Evolutionary conservation across 2,888 invertebrate species (phyloP).

Genomic region (Erpobdella octoculata): DNA sequence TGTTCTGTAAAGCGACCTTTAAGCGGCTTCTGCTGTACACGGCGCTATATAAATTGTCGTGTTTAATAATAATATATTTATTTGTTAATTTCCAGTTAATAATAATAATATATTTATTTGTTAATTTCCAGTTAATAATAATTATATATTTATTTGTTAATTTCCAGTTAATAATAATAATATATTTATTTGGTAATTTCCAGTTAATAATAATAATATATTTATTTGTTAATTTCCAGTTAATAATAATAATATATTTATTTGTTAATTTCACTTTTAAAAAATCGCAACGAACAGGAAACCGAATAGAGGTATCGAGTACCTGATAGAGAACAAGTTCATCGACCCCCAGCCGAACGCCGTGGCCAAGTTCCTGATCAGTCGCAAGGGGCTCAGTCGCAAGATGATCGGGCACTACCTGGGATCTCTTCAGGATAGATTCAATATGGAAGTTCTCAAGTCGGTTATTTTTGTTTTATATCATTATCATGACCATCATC

Average conservation of each 20-base stretch:
- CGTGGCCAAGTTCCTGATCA: conserved; percentile 86
- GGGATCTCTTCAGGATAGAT: conserved; percentile 85
- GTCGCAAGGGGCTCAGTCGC: conserved; percentile 89
- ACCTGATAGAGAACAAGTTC: conserved; percentile 85
- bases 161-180: background rate
- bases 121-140: background rate
- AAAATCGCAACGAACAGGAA: conserved; percentile 57
- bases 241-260: background rate
- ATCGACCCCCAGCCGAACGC: conserved; percentile 86
- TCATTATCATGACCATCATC: background rate
- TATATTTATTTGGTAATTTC: background rate
- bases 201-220: background rate
- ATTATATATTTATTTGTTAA: background rate
- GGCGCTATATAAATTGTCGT: too few species aligned
- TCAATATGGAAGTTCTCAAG: conserved; percentile 77
- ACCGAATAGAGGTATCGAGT: conserved; percentile 87
- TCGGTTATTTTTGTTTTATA: background rate
- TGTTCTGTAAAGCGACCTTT: too few species aligned
- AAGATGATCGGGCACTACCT: conserved; percentile 99
- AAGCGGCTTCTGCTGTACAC: too few species aligned
- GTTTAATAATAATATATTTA: too few species aligned
- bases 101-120: background rate
- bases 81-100: too few species aligned
- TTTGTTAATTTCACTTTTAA: background rate
- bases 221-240: background rate